A percentile compares a stretch with the other conserved stretches of the same genome.
Conservation (phyloP, 2,113 vertebrate genomes). For the Pelobates fuscus region DNA sequence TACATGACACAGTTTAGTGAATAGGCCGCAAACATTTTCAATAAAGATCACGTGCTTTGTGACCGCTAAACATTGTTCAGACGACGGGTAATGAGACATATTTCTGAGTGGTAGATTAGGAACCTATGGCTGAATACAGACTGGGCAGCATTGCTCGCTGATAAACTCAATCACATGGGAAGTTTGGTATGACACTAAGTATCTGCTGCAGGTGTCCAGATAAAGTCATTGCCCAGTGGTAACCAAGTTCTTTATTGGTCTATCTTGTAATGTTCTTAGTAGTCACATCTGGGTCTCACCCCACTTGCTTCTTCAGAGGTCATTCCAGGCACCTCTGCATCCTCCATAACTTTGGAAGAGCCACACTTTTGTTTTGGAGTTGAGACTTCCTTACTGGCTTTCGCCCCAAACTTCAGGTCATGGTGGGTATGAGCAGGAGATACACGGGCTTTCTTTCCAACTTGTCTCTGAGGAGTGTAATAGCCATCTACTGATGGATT, state of each 20-base stretch:
- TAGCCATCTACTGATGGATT: background rate
- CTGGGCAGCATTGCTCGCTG: too few relatives aligned
- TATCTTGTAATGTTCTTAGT: background rate
- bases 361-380: background rate
- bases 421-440: background rate
- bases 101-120: too few relatives aligned
- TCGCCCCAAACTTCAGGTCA: background rate
- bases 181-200: background rate
- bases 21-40: too few relatives aligned
- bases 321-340: background rate
- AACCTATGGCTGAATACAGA: background rate
- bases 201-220: background rate
- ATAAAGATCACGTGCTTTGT: too few relatives aligned
- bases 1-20: too few relatives aligned
- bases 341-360: background rate
- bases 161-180: too few relatives aligned
- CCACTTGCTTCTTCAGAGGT: constrained; percentile 33
- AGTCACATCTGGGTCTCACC: constrained; percentile 15
- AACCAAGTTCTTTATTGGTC: too few relatives aligned
- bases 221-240: too few relatives aligned
- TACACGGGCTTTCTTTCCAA: background rate
- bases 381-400: background rate
- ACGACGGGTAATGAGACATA: too few relatives aligned
- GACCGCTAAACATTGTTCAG: too few relatives aligned
- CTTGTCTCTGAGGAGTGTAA: background rate